Evolutionary conservation across 2,113 vertebrate species (phyloP).

Genomic region (Eurypyga helias): DNA sequence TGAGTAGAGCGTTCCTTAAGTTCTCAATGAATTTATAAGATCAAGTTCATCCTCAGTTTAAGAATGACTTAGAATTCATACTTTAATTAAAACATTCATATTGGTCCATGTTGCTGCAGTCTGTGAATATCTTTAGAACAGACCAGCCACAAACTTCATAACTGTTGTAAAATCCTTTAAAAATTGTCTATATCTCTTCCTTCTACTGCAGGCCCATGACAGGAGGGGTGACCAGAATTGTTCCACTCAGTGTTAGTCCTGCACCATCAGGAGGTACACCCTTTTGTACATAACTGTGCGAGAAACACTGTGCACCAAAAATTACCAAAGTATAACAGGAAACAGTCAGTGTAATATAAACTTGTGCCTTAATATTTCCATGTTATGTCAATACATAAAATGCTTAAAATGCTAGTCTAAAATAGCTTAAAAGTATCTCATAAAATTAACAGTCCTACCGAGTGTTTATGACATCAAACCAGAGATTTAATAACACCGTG

Average conservation of each 20-base stretch:
- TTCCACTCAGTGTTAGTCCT: background rate
- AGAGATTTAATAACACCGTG: background rate
- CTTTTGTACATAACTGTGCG: background rate
- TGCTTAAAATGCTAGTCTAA: conserved; percentile 3
- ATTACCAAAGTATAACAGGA: background rate
- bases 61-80: background rate
- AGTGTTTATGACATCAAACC: conserved; percentile 37
- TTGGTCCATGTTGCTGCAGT: accelerated
- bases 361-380: background rate
- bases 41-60: background rate
- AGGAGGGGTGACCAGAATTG: background rate
- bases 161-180: background rate
- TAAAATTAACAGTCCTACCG: conserved; percentile 41
- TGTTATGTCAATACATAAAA: background rate
- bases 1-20: background rate
- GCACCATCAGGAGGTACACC: background rate
- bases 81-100: background rate
- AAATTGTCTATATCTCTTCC: background rate
- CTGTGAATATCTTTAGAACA: background rate
- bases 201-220: background rate
- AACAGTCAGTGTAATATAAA: background rate
- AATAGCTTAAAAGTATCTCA: background rate
- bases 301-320: background rate
- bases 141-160: background rate
- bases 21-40: background rate